Evolutionary conservation across 2,113 vertebrate species (phyloP).

Genomic region (Gallinago undulata): DNA sequence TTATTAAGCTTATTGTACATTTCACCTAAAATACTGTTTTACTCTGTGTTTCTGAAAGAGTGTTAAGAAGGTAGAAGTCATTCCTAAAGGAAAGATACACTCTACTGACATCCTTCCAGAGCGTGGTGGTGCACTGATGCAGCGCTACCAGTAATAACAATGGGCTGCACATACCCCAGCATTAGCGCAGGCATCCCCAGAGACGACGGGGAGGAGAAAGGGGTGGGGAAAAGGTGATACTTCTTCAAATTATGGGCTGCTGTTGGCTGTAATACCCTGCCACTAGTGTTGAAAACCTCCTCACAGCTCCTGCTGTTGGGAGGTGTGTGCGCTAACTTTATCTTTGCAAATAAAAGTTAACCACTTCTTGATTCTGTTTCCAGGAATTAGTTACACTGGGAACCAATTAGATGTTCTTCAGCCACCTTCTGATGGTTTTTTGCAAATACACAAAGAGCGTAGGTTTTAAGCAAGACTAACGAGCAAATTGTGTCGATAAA

Average conservation of each 20-base stretch:
- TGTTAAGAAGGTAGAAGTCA: fast-evolving
- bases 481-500: neutral
- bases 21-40: neutral
- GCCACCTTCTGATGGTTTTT: neutral
- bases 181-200: neutral
- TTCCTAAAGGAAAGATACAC: neutral
- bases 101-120: neutral
- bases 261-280: too few relatives aligned
- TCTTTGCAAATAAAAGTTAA: neutral
- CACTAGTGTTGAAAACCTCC: neutral
- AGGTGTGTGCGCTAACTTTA: neutral
- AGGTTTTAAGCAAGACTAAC: neutral
- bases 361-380: neutral
- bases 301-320: neutral
- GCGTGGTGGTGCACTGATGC: neutral
- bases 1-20: neutral
- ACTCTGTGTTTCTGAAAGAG: neutral
- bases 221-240: neutral
- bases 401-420: neutral
- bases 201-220: neutral
- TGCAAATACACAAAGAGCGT: neutral
- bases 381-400: neutral
- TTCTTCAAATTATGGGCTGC: neutral
- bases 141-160: neutral
- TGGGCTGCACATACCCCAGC: neutral